Evolutionary conservation across 2,888 invertebrate genomes (phyloP), one percentile per base, ranked within the genome.

Genomic region (Chrysodeixis includens): DNA sequence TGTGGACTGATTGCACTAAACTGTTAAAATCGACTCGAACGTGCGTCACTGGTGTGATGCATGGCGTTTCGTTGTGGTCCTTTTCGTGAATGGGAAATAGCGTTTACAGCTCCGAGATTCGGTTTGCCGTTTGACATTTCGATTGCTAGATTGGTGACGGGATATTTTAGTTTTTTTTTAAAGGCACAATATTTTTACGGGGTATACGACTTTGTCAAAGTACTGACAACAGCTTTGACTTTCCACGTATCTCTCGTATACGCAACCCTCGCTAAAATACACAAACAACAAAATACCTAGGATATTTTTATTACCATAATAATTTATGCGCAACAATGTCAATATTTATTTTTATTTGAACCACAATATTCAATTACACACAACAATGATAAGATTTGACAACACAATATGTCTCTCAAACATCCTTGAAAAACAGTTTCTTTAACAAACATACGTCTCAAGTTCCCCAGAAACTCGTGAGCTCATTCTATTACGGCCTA

Each of bases 401-500:
- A 14, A 14, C 35, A 35, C 12, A 35, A 16, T 46, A 18, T 14
- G 8, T 46, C 8, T 22, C 20, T 12, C 22, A 4, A 5, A 5
- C 22, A 18, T 16, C 46, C 20, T 46, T 18, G 16, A 22, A 22
- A 20, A 63, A 69, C 59, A 22, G 53, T 75, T 75, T 60, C 56
- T 52, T 75, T 35, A 35, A 35, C 53, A 59, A 69, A 73, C 71
- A 59, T 51, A 40, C 49, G 49, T 53, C 61, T 51, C 12, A 71
- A 75, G 65, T 73, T 20, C 14, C 35, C 35, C 49, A 56, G 46
- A 73, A 75, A 75, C 56, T 71, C 62, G 56, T 44, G 66, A 61
- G 59, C 61, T 76, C 66, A 74, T 59, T 66, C 63, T 66, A 77
- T 77, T 69, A 76, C 66, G 65, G 35, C 53, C 59, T 35, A 73